Conservation (phyloP, 2,888 invertebrate genomes). For the Eurytoma californica region DNA sequence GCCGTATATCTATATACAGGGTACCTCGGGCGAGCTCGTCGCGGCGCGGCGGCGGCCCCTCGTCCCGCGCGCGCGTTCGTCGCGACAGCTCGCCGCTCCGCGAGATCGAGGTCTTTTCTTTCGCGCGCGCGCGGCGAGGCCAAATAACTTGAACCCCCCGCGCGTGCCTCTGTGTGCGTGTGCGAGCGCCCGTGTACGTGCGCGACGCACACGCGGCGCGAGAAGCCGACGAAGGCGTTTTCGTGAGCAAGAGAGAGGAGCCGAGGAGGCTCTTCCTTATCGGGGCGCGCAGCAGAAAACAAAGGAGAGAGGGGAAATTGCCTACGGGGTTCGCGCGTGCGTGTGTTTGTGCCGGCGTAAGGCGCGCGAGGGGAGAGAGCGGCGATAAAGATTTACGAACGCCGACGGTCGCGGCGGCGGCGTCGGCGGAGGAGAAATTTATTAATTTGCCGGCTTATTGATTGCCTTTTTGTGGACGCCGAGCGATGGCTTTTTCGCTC, state of each 20-base stretch:
- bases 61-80: slow-evolving; percentile 9
- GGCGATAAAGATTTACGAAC: slow-evolving; percentile 37
- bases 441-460: slow-evolving; percentile 39
- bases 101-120: slow-evolving; percentile 52
- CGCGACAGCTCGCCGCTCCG: slow-evolving; percentile 42
- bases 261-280: slow-evolving; percentile 40
- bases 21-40: neutral
- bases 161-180: neutral
- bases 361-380: neutral
- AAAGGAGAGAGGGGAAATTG: slow-evolving; percentile 35
- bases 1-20: neutral
- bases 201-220: neutral
- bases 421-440: slow-evolving; percentile 13
- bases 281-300: slow-evolving; percentile 36
- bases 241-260: slow-evolving; percentile 3
- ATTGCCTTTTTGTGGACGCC: slow-evolving; percentile 22
- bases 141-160: slow-evolving; percentile 40
- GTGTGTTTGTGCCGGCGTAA: neutral
- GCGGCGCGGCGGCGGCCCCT: slow-evolving; percentile 16
- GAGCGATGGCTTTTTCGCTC: neutral
- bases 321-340: neutral
- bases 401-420: neutral
- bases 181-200: neutral
- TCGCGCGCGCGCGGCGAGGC: slow-evolving; percentile 32
- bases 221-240: slow-evolving; percentile 18